Evolutionary conservation across 2,113 vertebrate genomes (phyloP), one percentile per base, ranked within the genome.

Genomic region (Pomatorhinus ruficollis): DNA sequence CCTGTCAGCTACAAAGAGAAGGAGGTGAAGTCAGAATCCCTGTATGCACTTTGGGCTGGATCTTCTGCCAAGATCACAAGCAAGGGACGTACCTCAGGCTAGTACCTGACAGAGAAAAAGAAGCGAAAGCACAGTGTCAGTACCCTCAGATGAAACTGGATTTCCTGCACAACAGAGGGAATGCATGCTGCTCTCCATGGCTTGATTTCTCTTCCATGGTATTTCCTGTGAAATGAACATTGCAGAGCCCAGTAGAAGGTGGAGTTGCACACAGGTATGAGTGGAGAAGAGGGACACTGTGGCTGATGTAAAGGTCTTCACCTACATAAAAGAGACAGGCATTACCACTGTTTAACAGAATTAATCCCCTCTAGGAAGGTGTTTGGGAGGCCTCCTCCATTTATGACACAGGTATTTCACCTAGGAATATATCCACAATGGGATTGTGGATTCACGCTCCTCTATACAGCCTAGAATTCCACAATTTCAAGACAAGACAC

Each of bases 21-120:
- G 50, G 33, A 80, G 47, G 31, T 35, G 63, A 69, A 61, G 66
- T 69, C 66, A 69, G 42, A 74, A 53, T 47, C 16, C 35, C 31
- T 4, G 0, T 13, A 10, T 22, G 13, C 39, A 83, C 0, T 0
- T 33, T 42, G 50, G 28, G n/a, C 44, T 79, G 79, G 50, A 74
- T 80, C 27, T 76, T 93, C 71, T 88, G 44, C 61, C 65, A 65
- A 44, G 40, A 40, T 35, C 57, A 47, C 12, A 76, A 65, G 24
- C 30, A 49, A 86, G 17, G 28, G 21, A 1, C 23, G 16, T 40
- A 23, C 12, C 44, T 72, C 59, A 20, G 11, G 18, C 61, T 82
- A 57, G 45, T 45, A 42, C 37, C n/a, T 18, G 22, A 57, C 40
- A 70, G 61, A 54, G 19, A n/a, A 33, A 33, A 78, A 63, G 25